These are phyloP conservation scores for Colistium nudipinnis DNA, from an alignment of 2,113 vertebrate species.

Conservation along the genomic window DNA sequence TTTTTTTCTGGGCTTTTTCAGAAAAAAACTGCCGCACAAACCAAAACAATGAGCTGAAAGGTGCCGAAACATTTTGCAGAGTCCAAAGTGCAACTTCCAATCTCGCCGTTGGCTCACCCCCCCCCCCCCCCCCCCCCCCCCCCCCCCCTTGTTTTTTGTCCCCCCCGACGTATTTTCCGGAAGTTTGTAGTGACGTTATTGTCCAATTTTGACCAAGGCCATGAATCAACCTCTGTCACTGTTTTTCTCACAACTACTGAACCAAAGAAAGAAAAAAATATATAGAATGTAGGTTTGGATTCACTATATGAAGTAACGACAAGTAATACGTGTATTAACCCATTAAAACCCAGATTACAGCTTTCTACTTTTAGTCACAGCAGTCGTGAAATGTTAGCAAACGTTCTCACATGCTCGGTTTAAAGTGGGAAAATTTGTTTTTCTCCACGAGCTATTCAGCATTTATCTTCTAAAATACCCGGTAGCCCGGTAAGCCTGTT, in stretches of 20 bases:
- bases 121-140: too few relatives aligned
- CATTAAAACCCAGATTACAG: not conserved
- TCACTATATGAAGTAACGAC: too few relatives aligned
- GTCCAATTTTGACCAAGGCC: too few relatives aligned
- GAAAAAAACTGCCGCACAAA: not conserved
- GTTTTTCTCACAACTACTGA: not conserved
- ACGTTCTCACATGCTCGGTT: slow-evolving; percentile 8
- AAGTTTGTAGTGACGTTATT: not conserved
- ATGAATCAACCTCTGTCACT: too few relatives aligned
- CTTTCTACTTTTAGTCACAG: not conserved
- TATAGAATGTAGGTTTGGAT: too few relatives aligned
- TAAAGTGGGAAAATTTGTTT: slow-evolving; percentile 19
- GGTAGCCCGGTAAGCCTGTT: slow-evolving; percentile 3
- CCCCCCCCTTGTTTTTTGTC: too few relatives aligned
- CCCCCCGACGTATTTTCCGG: not conserved
- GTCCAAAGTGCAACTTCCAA: too few relatives aligned
- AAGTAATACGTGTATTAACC: not conserved
- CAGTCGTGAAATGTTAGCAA: slow-evolving; percentile 11
- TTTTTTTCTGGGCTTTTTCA: too few relatives aligned
- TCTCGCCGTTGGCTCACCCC: too few relatives aligned
- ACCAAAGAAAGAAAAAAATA: not conserved
- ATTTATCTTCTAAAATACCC: slow-evolving; percentile 26
- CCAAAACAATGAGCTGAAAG: not conserved
- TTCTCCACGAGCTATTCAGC: slow-evolving; percentile 18
- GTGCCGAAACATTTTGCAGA: too few relatives aligned